These are phyloP conservation scores for Drosophila murphyi DNA, from an alignment of 1,140 invertebrate species.

Conservation along the genomic window DNA sequence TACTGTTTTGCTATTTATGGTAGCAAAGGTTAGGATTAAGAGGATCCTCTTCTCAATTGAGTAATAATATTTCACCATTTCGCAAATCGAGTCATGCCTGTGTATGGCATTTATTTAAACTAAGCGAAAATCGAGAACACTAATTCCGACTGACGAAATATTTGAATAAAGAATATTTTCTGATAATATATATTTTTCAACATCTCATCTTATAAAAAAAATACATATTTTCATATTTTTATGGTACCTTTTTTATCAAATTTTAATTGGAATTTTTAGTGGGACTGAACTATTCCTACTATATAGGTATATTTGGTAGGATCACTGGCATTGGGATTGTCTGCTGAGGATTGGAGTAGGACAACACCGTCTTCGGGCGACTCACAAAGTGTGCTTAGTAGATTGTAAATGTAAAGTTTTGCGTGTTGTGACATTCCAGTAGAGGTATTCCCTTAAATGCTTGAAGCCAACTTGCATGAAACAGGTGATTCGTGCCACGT, in stretches of 20 bases:
- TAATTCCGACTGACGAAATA: no score
- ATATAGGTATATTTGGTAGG: constrained; percentile 85
- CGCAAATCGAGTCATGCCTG: no score
- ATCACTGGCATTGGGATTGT: constrained; percentile 99
- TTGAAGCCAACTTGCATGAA: constrained; percentile 94
- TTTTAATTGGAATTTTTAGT: no score
- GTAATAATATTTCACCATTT: no score
- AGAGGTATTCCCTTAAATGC: constrained; percentile 94
- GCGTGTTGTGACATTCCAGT: constrained; percentile 97
- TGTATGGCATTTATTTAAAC: no score
- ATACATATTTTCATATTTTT: no score
- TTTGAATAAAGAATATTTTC: no score
- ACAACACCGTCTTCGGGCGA: constrained; percentile 96
- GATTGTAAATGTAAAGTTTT: constrained; percentile 92
- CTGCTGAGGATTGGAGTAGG: constrained; percentile 98
- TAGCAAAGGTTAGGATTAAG: neutral
- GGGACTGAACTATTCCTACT: no score
- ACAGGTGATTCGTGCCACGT: constrained; percentile 91
- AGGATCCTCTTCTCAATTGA: neutral
- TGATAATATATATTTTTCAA: no score
- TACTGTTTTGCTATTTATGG: constrained; percentile 2
- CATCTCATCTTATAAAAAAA: no score
- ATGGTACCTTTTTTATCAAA: constrained; percentile 69
- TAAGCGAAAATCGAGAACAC: no score
- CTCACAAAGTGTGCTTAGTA: constrained; percentile 87